Evolutionary conservation across 2,113 vertebrate genomes (phyloP).

Genomic region (Panthera leo): DNA sequence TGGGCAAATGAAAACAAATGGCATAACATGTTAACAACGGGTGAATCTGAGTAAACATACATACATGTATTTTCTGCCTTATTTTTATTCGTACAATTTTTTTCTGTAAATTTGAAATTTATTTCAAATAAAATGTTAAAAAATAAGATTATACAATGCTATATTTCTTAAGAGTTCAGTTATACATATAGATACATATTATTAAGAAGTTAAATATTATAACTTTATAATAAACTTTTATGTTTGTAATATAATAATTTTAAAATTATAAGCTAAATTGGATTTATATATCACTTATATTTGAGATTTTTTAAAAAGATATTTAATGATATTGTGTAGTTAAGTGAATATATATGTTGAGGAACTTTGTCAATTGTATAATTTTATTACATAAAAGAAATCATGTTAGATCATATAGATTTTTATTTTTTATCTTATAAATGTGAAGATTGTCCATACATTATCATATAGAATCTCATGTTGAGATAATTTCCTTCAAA

Average conservation of each 20-base stretch:
- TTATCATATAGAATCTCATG: conserved; percentile 9
- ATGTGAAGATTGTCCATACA: background rate
- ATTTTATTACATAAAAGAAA: conserved; percentile 11
- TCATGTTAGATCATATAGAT: background rate
- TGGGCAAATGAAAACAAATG: background rate
- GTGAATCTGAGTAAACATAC: background rate
- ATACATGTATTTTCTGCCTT: background rate
- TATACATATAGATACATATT: background rate
- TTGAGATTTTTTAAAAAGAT: background rate
- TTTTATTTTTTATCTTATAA: background rate
- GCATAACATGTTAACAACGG: background rate
- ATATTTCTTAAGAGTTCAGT: background rate
- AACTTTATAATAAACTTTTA: background rate
- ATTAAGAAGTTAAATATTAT: background rate
- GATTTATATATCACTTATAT: background rate
- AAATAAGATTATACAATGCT: background rate
- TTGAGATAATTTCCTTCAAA: conserved; percentile 22
- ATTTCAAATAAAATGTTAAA: background rate
- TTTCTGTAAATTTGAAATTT: background rate
- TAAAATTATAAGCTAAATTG: background rate
- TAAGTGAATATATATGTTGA: background rate
- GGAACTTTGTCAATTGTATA: background rate
- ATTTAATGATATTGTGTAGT: background rate
- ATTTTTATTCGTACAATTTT: background rate
- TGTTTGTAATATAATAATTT: background rate